These are phyloP conservation scores for Maccullochella peelii DNA, from an alignment of 2,113 vertebrate species.

Conservation along the genomic window DNA sequence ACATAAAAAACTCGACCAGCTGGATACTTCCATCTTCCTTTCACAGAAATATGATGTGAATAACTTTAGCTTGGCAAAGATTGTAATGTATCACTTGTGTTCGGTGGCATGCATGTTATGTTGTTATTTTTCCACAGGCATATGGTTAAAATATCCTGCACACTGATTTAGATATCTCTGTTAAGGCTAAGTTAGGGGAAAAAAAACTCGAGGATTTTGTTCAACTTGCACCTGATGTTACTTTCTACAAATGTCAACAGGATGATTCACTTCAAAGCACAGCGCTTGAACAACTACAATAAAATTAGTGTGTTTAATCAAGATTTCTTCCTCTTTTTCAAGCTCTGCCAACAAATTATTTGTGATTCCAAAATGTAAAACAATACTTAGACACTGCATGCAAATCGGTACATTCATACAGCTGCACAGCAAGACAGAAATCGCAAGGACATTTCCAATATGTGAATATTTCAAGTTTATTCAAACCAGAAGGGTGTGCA, in stretches of 20 bases:
- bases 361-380: background rate
- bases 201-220: background rate
- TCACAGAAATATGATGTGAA: background rate
- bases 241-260: conserved; percentile 4
- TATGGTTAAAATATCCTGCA: conserved; percentile 32
- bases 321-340: conserved; percentile 3
- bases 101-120: background rate
- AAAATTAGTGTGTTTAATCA: conserved; percentile 26
- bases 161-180: conserved; percentile 2
- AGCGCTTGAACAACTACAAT: background rate
- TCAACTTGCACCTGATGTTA: conserved; percentile 34
- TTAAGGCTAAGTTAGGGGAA: background rate
- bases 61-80: conserved; percentile 3
- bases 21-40: background rate
- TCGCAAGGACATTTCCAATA: background rate
- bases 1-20: background rate
- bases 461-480: conserved; percentile 3
- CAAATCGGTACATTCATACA: background rate
- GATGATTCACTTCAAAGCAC: conserved; percentile 34
- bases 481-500: conserved; percentile 5
- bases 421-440: background rate
- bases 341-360: conserved; percentile 32
- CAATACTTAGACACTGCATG: background rate
- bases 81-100: conserved; percentile 1
- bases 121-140: conserved; percentile 10